Base-by-base conservation (phyloP, 2,888 invertebrate species). In the Microctonus hyperodae region DNA sequence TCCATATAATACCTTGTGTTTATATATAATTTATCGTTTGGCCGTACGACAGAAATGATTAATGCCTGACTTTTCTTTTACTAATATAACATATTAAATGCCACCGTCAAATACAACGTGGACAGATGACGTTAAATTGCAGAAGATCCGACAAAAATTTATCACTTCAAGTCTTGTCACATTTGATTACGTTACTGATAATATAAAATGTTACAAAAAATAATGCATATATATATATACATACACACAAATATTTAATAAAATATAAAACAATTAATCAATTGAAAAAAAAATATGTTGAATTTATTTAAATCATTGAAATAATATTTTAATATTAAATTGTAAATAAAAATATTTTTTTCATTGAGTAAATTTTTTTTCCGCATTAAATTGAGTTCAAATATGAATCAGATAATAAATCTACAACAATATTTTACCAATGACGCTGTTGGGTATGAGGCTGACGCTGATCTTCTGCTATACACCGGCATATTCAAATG, bases 91-190 rank as follows among this genome's bases (percentile, higher is more conserved):
- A 50, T 61, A 61, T 65, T 65, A 65, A 58, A 58, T 37, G 37
- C 58, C 44, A 16, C 16, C 51, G 48, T 64, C 64, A 57, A 57
- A 48, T 33, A 50, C 64, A 59, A 59, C 59, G 59, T 59, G 28
- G 59, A 59, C 44, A 59, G 59, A 59, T 59, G 59, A 59, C 59
- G 44, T 59, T 44, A 59, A 59, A 59, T 44, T 59, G 28, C 59
- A 59, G 59, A 28, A 48, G 37, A 59, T 59, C 59, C 44, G 48
- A 33, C 28, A 20, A 20, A 59, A 59, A 59, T 59, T 59, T 59
- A 59, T 59, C 59, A 48, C 59, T 23, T 25, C 23, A 40, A 11
- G 37, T 59, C 59, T 40, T 48, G 48, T 59, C 25, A 25, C 4
- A 51, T 44, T 58, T 59, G 48, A 59, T 59, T 44, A 59, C 59